These are phyloP conservation scores for Ailuropoda melanoleuca DNA, from an alignment of 2,113 vertebrate genomes.

Conservation along the genomic window DNA sequence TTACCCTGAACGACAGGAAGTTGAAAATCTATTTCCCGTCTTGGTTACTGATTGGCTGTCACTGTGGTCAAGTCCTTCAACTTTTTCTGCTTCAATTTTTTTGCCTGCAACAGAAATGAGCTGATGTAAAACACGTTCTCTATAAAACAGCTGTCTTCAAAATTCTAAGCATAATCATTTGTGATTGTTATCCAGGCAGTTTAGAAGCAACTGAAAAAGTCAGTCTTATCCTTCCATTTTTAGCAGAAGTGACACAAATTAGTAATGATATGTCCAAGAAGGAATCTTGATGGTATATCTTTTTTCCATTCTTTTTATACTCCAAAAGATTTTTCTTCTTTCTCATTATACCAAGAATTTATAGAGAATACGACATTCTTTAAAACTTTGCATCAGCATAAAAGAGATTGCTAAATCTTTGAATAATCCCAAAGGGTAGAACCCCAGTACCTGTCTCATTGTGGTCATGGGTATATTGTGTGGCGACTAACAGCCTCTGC, in stretches of 20 bases:
- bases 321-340: not conserved
- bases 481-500: not conserved
- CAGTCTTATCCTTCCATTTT: slow-evolving; percentile 50
- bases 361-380: not conserved
- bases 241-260: slow-evolving; percentile 51
- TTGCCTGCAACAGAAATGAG: slow-evolving; percentile 48
- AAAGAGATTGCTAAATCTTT: not conserved
- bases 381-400: not conserved
- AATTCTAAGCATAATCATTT: slow-evolving; percentile 64
- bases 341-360: not conserved
- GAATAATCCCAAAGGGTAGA: not conserved
- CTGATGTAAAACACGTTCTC: slow-evolving; percentile 44
- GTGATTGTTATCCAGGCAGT: slow-evolving; percentile 53
- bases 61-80: slow-evolving; percentile 39
- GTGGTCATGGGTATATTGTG: not conserved
- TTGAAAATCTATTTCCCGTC: slow-evolving; percentile 33
- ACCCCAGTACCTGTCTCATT: not conserved
- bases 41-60: slow-evolving; percentile 17
- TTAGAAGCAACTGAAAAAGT: slow-evolving; percentile 45
- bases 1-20: slow-evolving; percentile 28
- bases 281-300: not conserved
- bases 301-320: slow-evolving; percentile 26
- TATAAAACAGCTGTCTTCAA: slow-evolving; percentile 59
- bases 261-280: slow-evolving; percentile 31
- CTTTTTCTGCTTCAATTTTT: slow-evolving; percentile 37